Conservation (phyloP, 2,113 vertebrate species). For the Grallaria varia region DNA sequence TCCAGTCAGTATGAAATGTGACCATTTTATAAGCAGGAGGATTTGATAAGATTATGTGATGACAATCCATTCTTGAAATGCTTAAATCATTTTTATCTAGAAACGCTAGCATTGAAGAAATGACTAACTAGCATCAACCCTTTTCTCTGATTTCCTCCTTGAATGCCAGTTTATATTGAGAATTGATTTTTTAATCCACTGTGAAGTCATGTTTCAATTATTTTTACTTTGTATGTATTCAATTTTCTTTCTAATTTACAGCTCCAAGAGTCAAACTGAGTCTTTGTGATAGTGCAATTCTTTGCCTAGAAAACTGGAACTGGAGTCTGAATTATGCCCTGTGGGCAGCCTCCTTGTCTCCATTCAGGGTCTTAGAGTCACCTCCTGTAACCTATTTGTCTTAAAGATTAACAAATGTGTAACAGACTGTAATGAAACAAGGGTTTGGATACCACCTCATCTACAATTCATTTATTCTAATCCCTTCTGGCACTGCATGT, state of each 20-base stretch:
- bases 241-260: slow-evolving; percentile 34
- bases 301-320: not conserved
- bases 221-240: not conserved
- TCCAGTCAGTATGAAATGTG: not conserved
- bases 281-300: not conserved
- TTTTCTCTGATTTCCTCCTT: not conserved
- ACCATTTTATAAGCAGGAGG: not conserved
- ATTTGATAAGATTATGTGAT: not conserved
- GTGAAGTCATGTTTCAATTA: slow-evolving; percentile 9
- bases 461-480: not conserved
- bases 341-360: not conserved
- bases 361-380: not conserved
- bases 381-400: not conserved
- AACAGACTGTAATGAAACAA: not conserved
- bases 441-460: not conserved
- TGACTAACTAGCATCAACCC: not conserved
- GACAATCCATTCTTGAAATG: not conserved
- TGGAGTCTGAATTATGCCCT: not conserved
- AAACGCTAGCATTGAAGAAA: not conserved
- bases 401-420: not conserved
- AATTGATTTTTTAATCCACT: not conserved
- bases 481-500: rapidly evolving
- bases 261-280: not conserved
- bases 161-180: not conserved
- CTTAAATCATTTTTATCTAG: not conserved